Evolutionary conservation across 2,888 invertebrate species (phyloP).

Genomic region (Sceliomorpha sp.): DNA sequence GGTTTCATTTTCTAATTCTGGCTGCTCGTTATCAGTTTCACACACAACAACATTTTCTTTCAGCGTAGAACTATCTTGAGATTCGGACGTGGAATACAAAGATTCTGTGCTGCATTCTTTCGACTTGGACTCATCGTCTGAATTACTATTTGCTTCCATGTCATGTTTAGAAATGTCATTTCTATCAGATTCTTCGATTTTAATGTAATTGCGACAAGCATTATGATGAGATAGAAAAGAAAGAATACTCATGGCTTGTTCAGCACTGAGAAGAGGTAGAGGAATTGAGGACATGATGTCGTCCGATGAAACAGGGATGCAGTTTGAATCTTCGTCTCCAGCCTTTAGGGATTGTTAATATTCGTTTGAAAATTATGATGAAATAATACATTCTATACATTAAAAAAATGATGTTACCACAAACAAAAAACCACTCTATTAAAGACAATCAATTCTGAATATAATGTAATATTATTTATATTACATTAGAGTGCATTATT

Average conservation of each 20-base stretch:
- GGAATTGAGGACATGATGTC: constrained; percentile 61
- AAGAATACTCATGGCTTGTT: constrained; percentile 69
- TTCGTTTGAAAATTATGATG: constrained; percentile 3
- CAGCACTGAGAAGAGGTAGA: constrained; percentile 64
- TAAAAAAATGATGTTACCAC: too few relatives aligned
- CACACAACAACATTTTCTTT: constrained; percentile 38
- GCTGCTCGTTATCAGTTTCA: too few relatives aligned
- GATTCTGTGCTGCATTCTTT: constrained; percentile 30
- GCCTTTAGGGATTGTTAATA: constrained; percentile 66
- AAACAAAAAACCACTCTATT: too few relatives aligned
- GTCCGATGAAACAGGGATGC: constrained; percentile 59
- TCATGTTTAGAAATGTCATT: not conserved
- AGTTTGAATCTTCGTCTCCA: constrained; percentile 67
- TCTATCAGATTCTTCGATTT: not conserved
- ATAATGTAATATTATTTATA: too few relatives aligned
- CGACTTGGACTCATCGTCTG: constrained; percentile 11
- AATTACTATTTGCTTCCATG: not conserved
- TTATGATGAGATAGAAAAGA: constrained; percentile 65
- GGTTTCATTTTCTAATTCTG: too few relatives aligned
- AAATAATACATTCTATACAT: too few relatives aligned
- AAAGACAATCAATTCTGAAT: too few relatives aligned
- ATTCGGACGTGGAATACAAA: constrained; percentile 28
- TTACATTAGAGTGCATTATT: too few relatives aligned
- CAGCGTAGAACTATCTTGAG: constrained; percentile 51
- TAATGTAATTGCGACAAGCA: constrained; percentile 35